Base-by-base conservation (phyloP, 2,113 vertebrate species). In the Pterocles gutturalis region DNA sequence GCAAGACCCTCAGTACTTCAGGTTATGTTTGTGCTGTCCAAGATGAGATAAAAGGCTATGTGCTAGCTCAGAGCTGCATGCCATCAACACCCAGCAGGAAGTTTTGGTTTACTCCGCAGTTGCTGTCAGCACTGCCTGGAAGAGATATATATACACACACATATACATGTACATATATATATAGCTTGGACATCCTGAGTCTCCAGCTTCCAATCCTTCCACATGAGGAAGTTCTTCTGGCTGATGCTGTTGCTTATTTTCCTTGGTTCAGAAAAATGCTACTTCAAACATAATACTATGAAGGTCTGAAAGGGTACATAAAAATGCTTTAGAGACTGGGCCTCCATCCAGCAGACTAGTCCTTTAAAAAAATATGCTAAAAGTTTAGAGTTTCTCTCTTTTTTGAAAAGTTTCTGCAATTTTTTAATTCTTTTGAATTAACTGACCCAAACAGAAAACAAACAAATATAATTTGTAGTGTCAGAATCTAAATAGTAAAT, bases 81-180 rank as follows among this genome's bases (percentile, higher is more conserved):
- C 43, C 46, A 55, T 66, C 25, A 65, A 67, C 71, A 60, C 41
- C 69, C 60, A 54, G 28, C n/a, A 89, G 80, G 83, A 87, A 90
- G 64, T 54, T 82, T 77, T 60, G 49, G 19, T 31, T 84, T 84
- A 64, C 45, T 43, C 41, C 0, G 0, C 36, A 93, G 65, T 19
- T 89, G 80, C 53, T 92, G 60, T 82, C 67, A 87, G 28, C 88
- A 72, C 38, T 61, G 69, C n/a, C 77, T 70, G 53, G 38, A 84
- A 89, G 31, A 89, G 2, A 62, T 4, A 49, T 11, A 54, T 21
- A 77, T 14, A 38, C 0, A 78, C 0, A 58, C 1, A 41, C 0
- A 64, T 0, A 64, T 1, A 76, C 1, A 60, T n/a, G 13, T 38
- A n/a, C n/a, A n/a, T 38, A 38, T 38, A 76, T 12, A 41, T 26